Evolutionary conservation across 2,888 invertebrate species (phyloP), one percentile per base, ranked within the genome.

Genomic region (Cacoxenus indagator): DNA sequence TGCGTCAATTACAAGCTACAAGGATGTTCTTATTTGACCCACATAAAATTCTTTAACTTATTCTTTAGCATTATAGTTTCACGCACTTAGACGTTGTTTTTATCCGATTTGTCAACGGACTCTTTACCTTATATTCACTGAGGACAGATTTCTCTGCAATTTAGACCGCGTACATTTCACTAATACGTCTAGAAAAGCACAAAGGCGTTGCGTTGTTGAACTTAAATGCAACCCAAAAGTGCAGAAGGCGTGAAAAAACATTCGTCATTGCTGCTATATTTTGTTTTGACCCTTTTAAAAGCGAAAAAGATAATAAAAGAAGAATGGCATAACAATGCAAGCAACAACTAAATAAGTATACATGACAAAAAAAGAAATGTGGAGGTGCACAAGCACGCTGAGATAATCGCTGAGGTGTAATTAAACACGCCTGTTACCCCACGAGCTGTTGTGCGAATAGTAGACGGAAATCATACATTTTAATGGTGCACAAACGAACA

Each of bases 181-280:
- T 22, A 26, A 54, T 29, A 51, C 66, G 65, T n/a, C n/a, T n/a
- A 67, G 24, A 59, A 69, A 69, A 68, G 70, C 64, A 59, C 17
- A 22, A 57, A 51, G 24, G 29, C 43, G 37, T 64, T 46, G 59
- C 64, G 70, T 57, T 67, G 59, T 22, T 22, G 68, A 65, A 72
- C 45, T 66, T 62, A 68, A 57, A 57, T 27, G 67, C 71, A 78
- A 70, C 75, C 82, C 69, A 78, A 75, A 80, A 80, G 77, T 82
- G 80, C 78, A 81, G 71, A 74, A 70, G 72, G 72, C 82, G 78
- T 80, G 77, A 82, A 80, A 77, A 75, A 73, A 75, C 48, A 19
- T 26, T 48, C 8, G 22, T 46, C 31, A 29, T 31, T 57, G 48
- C n/a, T 48, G 31, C 45, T 55, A 54, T 37, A n/a, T 17, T 26